These are phyloP conservation scores for Euplexia lucipara DNA, from an alignment of 2,888 invertebrate genomes.

Conservation along the genomic window DNA sequence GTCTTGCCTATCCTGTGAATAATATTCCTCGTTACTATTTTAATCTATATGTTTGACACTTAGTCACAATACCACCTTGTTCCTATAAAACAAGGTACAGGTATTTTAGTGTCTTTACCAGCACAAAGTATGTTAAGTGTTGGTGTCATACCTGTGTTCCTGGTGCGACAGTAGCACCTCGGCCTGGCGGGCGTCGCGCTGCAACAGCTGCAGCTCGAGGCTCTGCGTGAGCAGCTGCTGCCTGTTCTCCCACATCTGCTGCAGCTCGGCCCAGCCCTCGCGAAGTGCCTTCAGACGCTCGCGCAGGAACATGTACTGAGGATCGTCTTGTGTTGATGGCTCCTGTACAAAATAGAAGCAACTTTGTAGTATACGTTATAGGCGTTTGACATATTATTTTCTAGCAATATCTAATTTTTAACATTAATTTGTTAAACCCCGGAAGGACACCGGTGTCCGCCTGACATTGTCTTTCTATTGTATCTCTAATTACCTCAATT, in stretches of 20 bases:
- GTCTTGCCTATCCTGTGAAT: slow-evolving; percentile 95
- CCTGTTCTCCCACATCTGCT: slow-evolving; percentile 99
- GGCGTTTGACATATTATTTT: no score
- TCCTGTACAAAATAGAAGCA: slow-evolving; percentile 85
- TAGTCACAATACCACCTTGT: not conserved
- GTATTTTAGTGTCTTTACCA: not conserved
- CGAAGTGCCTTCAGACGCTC: slow-evolving; percentile 99
- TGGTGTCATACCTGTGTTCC: slow-evolving; percentile 94
- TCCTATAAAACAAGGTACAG: not conserved
- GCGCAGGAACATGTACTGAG: slow-evolving; percentile 99
- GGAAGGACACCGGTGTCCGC: no score
- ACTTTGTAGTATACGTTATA: no score
- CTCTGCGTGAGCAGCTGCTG: slow-evolving; percentile 98
- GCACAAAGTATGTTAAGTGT: not conserved
- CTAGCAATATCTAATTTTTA: no score
- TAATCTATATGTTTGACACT: no score
- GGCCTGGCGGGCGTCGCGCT: slow-evolving; percentile 99
- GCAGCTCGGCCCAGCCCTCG: slow-evolving; percentile 99
- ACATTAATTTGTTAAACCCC: no score
- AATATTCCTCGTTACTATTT: not conserved
- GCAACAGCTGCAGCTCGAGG: slow-evolving; percentile 98
- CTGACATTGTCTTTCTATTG: no score
- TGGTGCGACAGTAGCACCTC: slow-evolving; percentile 99
- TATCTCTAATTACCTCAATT: no score
- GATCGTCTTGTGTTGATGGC: slow-evolving; percentile 97